Base-by-base conservation (phyloP, 2,113 vertebrate genomes). In the Gyps fulvus region DNA sequence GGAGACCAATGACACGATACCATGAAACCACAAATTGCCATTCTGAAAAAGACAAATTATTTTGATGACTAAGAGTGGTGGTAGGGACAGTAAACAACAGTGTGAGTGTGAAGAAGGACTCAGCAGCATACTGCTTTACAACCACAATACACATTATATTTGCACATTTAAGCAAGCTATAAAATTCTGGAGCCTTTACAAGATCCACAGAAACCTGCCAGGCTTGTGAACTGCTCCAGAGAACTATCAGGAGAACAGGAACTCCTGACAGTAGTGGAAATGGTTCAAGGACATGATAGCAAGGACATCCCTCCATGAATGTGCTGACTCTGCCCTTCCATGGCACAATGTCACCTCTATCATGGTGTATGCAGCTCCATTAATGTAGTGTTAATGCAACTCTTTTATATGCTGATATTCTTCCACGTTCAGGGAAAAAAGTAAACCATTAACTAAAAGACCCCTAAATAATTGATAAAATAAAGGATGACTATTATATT, bases 201-300 rank as follows among this genome's bases (percentile, higher is more conserved):
- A 85, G n/a, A n/a, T 47, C 42, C 55, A 47, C 22, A 32, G 65
- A 57, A 88, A 22, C 10, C 26, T 50, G 26, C 31, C 22, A 9
- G 20, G 14, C 7, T 9, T 47, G 42, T 31, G 59, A 57, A 32
- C 19, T 13, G 42, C 29, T 76, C 42, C 84, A 63, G 78, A 79
- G 55, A 25, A 6, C 4, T 8, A 8, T 7, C 40, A 38, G 65
- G 38, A 69, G 83, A 54, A 17, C 5, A 58, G 72, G n/a, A 74
- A 26, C 27, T 74, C 59, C 55, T 0, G 0, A 18, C 0, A 0
- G 16, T 3, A 3, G 16, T 55, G 63, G n/a, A 47, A 54, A 19
- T 11, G 43, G 22, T 54, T 87, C 78, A 65, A 54, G 91, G 71
- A 57, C 52, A 58, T 22, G 31, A 55, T 0, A 54, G 40, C 84